Percentiles rank a stretch among this genome's conserved stretches.
Evolutionary conservation across 2,888 invertebrate species (phyloP).

Genomic region (Melieria picta): DNA sequence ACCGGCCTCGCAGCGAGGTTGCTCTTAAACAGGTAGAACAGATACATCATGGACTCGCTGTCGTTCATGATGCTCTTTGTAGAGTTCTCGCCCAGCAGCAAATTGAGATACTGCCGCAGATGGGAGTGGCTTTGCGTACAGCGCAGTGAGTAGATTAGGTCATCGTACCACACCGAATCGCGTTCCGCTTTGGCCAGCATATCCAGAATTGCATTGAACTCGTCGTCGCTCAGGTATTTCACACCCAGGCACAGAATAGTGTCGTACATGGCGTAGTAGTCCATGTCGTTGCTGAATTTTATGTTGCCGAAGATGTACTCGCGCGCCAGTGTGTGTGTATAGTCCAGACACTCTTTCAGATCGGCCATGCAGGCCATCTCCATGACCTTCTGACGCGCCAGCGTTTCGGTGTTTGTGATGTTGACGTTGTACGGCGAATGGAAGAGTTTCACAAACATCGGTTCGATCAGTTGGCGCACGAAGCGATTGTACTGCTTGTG

Average conservation of each 20-base stretch:
- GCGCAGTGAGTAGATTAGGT: slow-evolving; percentile 57
- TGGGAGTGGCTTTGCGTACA: slow-evolving; percentile 54
- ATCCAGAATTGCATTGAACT: slow-evolving; percentile 51
- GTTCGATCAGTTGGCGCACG: slow-evolving; percentile 51
- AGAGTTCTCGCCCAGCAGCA: slow-evolving; percentile 54
- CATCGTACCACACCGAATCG: slow-evolving; percentile 48
- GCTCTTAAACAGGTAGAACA: slow-evolving; percentile 52
- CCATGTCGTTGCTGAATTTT: slow-evolving; percentile 41
- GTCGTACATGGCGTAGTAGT: slow-evolving; percentile 50
- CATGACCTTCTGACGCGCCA: slow-evolving; percentile 46
- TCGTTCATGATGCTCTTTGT: slow-evolving; percentile 50
- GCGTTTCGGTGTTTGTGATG: slow-evolving; percentile 37
- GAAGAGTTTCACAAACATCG: slow-evolving; percentile 49
- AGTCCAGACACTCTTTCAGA: slow-evolving; percentile 54
- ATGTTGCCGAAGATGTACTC: slow-evolving; percentile 52
- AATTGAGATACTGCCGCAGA: slow-evolving; percentile 51
- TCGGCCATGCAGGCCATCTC: slow-evolving; percentile 55
- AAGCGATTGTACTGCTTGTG: slow-evolving; percentile 53
- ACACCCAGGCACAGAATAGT: slow-evolving; percentile 55
- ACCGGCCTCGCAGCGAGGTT: slow-evolving; percentile 52
- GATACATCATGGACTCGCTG: slow-evolving; percentile 53
- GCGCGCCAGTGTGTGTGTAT: slow-evolving; percentile 48
- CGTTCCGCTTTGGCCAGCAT: slow-evolving; percentile 45
- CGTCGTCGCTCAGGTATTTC: slow-evolving; percentile 49
- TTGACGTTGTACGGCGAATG: slow-evolving; percentile 34